Conservation (phyloP, 1,140 invertebrate species). For the Apis dorsata region DNA sequence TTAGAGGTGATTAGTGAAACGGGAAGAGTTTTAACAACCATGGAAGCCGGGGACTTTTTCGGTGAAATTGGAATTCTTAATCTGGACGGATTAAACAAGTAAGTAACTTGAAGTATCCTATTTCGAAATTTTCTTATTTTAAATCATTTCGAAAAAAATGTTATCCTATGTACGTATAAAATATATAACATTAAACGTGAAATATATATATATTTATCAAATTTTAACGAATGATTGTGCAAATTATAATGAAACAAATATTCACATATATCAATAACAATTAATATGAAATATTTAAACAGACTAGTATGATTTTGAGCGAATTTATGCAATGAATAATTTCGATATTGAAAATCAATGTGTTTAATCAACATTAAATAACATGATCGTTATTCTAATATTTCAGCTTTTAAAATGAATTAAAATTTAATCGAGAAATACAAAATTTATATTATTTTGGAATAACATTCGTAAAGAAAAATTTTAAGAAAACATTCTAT, state of each 20-base stretch:
- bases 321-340: background rate
- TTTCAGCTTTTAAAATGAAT: background rate
- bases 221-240: background rate
- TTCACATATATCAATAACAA: background rate
- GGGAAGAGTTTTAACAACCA: slow-evolving; percentile 94
- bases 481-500: background rate
- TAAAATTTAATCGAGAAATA: background rate
- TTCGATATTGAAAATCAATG: background rate
- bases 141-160: background rate
- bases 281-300: background rate
- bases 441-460: background rate
- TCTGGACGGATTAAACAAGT: slow-evolving; percentile 97
- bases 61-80: slow-evolving; percentile 98
- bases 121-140: background rate
- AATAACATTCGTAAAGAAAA: background rate
- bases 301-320: no score
- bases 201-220: background rate
- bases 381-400: background rate
- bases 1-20: slow-evolving; percentile 97
- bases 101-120: slow-evolving; percentile 72
- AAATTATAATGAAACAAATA: background rate
- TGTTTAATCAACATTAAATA: background rate
- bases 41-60: slow-evolving; percentile 98
- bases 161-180: background rate
- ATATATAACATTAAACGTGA: background rate